A percentile compares a stretch with the other conserved stretches of the same genome.
phyloP scores from a whole-genome alignment of 1,140 invertebrate species.

The Oryctes rhinoceros region DNA sequence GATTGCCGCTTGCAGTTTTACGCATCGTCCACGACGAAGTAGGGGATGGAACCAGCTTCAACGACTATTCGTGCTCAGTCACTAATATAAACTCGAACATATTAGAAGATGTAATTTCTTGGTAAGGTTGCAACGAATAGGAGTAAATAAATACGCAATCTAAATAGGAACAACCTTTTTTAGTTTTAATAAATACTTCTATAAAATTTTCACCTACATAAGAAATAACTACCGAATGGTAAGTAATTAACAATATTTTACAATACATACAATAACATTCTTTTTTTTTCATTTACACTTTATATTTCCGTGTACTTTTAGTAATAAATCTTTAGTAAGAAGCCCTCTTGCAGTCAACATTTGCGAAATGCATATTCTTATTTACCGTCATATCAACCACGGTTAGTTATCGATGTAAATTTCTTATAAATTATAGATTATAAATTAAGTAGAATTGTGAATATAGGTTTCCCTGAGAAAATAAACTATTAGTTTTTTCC shows the following conservation, averaged over 20 bases:
- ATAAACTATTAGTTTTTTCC: slow-evolving; percentile 4
- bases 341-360: background rate
- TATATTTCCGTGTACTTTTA: background rate
- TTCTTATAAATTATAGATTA: background rate
- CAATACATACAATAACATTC: background rate
- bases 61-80: too few species aligned
- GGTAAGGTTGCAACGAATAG: too few species aligned
- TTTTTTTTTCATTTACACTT: background rate
- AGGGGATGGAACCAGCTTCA: too few species aligned
- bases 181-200: slow-evolving; percentile 36
- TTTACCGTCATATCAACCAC: background rate
- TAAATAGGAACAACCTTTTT: slow-evolving; percentile 28
- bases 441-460: background rate
- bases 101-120: too few species aligned
- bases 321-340: slow-evolving; percentile 6
- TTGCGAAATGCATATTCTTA: background rate
- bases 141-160: background rate
- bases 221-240: slow-evolving; percentile 30
- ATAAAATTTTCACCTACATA: slow-evolving; percentile 36
- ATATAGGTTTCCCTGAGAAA: slow-evolving; percentile 24
- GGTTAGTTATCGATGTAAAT: background rate
- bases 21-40: too few species aligned
- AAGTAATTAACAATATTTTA: slow-evolving; percentile 37
- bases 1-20: too few species aligned
- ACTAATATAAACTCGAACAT: too few species aligned